A percentile compares a stretch with the other conserved stretches of the same genome.
Evolutionary conservation across 2,113 vertebrate genomes (phyloP).

Genomic region (Recurvirostra avosetta): DNA sequence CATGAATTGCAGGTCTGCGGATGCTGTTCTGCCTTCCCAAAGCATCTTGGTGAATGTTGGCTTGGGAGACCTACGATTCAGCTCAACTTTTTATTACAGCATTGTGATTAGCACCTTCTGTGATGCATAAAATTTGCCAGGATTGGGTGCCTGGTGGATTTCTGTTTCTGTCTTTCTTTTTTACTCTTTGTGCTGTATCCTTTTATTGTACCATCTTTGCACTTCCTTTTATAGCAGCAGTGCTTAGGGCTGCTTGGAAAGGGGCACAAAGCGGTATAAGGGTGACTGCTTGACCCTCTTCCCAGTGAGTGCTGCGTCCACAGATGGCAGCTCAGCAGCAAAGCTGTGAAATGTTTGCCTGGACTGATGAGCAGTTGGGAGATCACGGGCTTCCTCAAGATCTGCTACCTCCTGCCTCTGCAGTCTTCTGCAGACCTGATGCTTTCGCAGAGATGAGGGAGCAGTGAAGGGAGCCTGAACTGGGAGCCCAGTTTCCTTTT

Average conservation of each 20-base stretch:
- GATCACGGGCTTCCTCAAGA: not conserved
- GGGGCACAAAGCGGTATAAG: not conserved
- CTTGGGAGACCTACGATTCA: not conserved
- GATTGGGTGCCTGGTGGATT: not conserved
- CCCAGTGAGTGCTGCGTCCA: not conserved
- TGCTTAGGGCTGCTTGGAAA: not conserved
- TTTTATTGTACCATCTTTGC: not conserved
- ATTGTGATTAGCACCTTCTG: not conserved
- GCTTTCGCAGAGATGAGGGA: rapidly evolving
- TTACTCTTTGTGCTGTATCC: not conserved
- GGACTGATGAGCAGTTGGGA: not conserved
- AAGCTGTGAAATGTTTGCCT: not conserved
- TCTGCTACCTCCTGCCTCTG: not conserved
- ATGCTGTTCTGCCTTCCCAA: not conserved
- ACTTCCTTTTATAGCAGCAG: not conserved
- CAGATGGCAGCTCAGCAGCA: not conserved
- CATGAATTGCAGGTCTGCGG: not conserved
- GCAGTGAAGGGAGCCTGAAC: not conserved
- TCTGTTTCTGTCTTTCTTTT: not conserved
- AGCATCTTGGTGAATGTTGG: not conserved
- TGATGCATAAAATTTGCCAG: not conserved
- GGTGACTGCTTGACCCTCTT: not conserved
- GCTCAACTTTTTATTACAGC: not conserved
- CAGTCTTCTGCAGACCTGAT: not conserved
- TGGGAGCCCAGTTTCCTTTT: not conserved